Conservation (phyloP, 2,113 vertebrate species). For the Neodon shergylaensis region DNA sequence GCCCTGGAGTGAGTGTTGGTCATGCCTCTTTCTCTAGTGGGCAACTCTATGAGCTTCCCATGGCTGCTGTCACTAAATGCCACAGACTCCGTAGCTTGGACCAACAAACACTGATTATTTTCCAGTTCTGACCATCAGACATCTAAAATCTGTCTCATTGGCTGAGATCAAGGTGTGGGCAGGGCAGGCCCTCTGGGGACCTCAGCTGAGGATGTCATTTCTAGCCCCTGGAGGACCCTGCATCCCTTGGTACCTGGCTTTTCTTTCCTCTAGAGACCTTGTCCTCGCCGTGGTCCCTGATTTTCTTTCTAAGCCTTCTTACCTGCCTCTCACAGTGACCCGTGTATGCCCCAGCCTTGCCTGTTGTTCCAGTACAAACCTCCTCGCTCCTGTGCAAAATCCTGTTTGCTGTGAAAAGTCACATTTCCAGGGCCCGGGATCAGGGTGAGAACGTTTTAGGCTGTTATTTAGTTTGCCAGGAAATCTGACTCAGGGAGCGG, state of each 20-base stretch:
- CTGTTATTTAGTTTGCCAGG: neutral
- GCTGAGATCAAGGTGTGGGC: neutral
- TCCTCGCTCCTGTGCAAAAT: neutral
- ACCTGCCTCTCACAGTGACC: neutral
- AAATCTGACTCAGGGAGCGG: too few relatives aligned
- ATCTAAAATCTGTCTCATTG: neutral
- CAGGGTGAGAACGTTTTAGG: neutral
- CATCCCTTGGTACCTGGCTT: neutral
- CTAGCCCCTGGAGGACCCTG: neutral
- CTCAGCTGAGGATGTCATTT: neutral
- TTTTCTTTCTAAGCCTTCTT: too few relatives aligned
- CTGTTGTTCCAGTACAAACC: fast-evolving
- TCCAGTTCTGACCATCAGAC: neutral
- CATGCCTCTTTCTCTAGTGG: neutral
- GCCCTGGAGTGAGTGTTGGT: too few relatives aligned
- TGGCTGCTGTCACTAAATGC: neutral
- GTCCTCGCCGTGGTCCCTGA: fast-evolving
- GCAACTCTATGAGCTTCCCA: fast-evolving
- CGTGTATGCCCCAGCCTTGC: neutral
- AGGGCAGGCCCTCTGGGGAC: neutral
- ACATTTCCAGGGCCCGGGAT: too few relatives aligned
- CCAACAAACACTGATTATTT: neutral
- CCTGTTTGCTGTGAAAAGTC: too few relatives aligned
- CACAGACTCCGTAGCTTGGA: neutral
- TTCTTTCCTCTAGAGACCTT: neutral